Percentiles rank a stretch among this genome's conserved stretches.
Evolutionary conservation across 2,113 vertebrate genomes (phyloP).

Genomic region (Gasterosteus aculeatus): DNA sequence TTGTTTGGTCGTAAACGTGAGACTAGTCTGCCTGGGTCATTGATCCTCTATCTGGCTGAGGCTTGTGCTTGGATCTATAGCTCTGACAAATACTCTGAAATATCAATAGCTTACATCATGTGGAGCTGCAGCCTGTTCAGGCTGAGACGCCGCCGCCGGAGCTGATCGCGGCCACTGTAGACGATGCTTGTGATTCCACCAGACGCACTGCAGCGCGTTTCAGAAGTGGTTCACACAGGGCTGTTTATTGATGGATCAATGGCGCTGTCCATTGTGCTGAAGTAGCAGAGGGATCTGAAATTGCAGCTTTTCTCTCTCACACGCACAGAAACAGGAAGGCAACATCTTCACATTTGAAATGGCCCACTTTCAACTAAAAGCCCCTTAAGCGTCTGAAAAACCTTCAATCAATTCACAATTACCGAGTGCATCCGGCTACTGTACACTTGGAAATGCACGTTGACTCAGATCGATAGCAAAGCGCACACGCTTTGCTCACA

Average conservation of each 20-base stretch:
- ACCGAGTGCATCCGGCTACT: slow-evolving; percentile 49
- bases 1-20: background rate
- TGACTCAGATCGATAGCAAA: slow-evolving; percentile 38
- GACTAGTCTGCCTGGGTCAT: background rate
- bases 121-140: background rate
- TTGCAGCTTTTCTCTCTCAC: background rate
- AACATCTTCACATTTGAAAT: slow-evolving; percentile 32
- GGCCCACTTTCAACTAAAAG: slow-evolving; percentile 50
- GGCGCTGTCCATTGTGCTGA: slow-evolving; percentile 1
- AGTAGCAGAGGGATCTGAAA: background rate
- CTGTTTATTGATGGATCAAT: background rate
- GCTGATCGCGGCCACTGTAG: background rate
- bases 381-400: slow-evolving; percentile 34
- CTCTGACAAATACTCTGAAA: background rate
- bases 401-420: slow-evolving; percentile 58
- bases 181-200: background rate
- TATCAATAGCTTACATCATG: background rate
- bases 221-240: background rate
- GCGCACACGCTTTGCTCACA: slow-evolving; percentile 10
- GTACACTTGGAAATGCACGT: slow-evolving; percentile 45
- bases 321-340: background rate
- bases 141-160: background rate
- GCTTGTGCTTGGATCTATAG: background rate
- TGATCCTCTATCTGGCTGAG: background rate
- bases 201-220: background rate